Conservation (phyloP, 1,140 invertebrate genomes). For the Drosophila busckii region DNA sequence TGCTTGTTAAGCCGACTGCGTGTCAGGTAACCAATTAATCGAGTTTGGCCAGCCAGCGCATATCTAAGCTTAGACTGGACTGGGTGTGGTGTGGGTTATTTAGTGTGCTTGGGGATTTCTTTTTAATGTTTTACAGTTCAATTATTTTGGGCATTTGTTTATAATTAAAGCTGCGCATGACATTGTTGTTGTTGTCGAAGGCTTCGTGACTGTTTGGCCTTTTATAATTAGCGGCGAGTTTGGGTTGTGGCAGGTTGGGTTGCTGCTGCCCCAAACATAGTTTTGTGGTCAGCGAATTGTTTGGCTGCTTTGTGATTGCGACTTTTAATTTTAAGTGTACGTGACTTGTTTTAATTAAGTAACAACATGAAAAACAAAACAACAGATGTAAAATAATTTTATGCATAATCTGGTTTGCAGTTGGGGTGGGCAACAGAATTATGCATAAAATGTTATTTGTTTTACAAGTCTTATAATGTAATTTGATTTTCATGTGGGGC, state of each 20-base stretch:
- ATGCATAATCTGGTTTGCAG: constrained; percentile 6
- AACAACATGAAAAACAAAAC: not conserved
- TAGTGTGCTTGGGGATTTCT: too few species aligned
- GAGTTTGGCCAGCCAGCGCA: not conserved
- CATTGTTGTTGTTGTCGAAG: constrained; percentile 18
- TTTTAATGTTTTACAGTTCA: constrained; percentile 30
- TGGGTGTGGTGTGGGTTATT: constrained; percentile 4
- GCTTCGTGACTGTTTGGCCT: constrained; percentile 20
- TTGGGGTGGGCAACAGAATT: not conserved
- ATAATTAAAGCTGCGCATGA: constrained; percentile 40
- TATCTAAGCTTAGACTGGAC: too few species aligned
- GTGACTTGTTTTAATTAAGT: constrained; percentile 47
- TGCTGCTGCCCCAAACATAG: not conserved
- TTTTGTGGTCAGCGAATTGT: constrained; percentile 24
- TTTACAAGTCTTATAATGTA: too few species aligned
- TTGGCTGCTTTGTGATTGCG: constrained; percentile 6
- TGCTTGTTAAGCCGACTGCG: not conserved
- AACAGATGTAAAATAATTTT: constrained; percentile 12
- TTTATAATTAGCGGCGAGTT: not conserved
- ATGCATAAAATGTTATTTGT: too few species aligned
- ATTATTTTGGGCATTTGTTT: constrained; percentile 37
- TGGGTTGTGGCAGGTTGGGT: not conserved
- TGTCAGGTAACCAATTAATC: constrained; percentile 16
- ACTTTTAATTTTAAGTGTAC: constrained; percentile 44
- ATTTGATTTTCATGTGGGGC: too few species aligned